Conservation (phyloP, 2,797 vertebrate genomes). For the Oreonectes daqikongensis region DNA sequence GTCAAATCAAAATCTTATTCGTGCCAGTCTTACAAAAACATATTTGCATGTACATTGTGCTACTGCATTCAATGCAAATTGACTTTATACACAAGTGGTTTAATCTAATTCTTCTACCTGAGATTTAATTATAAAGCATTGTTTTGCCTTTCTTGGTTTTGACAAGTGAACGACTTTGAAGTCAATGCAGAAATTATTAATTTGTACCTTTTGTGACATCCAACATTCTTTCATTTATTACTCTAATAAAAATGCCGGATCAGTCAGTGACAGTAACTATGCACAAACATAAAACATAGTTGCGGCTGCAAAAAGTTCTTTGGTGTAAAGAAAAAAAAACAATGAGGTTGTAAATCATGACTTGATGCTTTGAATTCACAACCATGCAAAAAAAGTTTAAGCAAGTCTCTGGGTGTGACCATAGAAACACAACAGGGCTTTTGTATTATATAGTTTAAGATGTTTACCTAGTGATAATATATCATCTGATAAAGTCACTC, state of each 20-base stretch:
- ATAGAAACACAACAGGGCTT: not conserved
- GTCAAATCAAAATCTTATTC: no score
- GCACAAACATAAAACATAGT: not conserved
- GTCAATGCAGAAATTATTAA: not conserved
- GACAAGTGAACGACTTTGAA: not conserved
- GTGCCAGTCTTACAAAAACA: no score
- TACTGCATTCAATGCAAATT: not conserved
- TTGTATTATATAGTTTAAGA: not conserved
- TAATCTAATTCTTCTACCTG: not conserved
- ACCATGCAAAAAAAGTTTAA: not conserved
- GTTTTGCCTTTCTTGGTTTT: not conserved
- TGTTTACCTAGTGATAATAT: not conserved
- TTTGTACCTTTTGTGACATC: not conserved
- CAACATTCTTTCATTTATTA: not conserved
- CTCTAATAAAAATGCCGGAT: not conserved
- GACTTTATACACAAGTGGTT: not conserved
- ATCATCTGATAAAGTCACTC: not conserved
- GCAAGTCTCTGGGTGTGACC: not conserved
- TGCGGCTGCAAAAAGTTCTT: not conserved
- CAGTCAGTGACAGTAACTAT: not conserved
- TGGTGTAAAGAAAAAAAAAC: no score
- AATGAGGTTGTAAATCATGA: no score
- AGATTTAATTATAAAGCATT: not conserved
- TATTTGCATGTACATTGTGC: not conserved
- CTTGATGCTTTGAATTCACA: not conserved